phyloP scores from a whole-genome alignment of 2,797 vertebrate genomes.

The Tapera naevia region DNA sequence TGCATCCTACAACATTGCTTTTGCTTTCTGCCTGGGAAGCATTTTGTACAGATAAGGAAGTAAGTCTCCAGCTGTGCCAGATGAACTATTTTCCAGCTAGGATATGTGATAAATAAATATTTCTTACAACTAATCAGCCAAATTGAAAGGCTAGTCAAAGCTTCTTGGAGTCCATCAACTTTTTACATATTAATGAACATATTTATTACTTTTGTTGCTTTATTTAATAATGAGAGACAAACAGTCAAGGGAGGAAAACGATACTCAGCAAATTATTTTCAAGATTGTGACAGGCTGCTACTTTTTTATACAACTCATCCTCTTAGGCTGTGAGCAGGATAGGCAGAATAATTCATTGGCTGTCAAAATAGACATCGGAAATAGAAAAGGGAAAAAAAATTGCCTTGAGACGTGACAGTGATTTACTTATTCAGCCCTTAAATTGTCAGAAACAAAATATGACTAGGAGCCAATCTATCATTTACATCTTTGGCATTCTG shows the following conservation, averaged over 20 bases:
- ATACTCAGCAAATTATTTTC: conserved; percentile 7
- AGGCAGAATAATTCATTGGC: background rate
- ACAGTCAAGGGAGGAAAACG: background rate
- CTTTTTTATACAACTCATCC: background rate
- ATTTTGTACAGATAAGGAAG: background rate
- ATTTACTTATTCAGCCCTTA: conserved; percentile 29
- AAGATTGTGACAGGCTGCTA: background rate
- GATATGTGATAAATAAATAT: background rate
- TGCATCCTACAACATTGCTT: background rate
- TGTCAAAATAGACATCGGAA: conserved; percentile 37
- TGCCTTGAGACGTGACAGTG: background rate
- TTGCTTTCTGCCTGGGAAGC: conserved; percentile 3
- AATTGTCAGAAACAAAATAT: conserved; percentile 37
- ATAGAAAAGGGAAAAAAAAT: background rate
- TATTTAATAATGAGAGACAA: background rate
- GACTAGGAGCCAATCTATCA: background rate
- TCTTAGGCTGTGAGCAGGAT: background rate
- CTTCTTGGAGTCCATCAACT: background rate
- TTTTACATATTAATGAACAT: background rate
- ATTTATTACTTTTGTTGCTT: background rate
- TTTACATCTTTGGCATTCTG: background rate
- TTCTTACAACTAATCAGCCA: background rate
- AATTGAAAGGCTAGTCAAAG: background rate
- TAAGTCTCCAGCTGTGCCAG: background rate
- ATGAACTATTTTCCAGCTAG: background rate